Conservation (phyloP, 2,113 vertebrate genomes). For the Calypte anna region DNA sequence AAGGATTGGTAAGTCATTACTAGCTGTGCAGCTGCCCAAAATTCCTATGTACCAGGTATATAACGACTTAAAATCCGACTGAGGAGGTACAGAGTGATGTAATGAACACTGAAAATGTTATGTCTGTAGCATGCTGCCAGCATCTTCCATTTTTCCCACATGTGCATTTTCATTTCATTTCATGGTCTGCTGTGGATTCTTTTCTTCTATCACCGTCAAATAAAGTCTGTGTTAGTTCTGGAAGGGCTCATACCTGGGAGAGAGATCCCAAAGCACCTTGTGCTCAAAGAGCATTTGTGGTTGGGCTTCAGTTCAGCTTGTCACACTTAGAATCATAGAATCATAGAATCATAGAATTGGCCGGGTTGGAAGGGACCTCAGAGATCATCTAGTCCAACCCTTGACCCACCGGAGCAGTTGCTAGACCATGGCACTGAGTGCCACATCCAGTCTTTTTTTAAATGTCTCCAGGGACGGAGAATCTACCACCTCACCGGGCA, state of each 20-base stretch:
- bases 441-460: no score
- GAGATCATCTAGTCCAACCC: no score
- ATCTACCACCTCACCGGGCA: no score
- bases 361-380: no score
- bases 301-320: not conserved
- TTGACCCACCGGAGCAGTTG: no score
- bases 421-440: no score
- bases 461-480: no score
- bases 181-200: not conserved
- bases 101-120: not conserved
- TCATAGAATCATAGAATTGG: no score
- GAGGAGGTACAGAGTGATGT: not conserved
- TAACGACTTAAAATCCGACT: not conserved
- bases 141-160: conserved; percentile 4
- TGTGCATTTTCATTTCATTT: not conserved
- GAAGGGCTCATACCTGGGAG: not conserved
- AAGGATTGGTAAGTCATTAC: not conserved
- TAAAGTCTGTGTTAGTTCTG: not conserved
- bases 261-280: not conserved
- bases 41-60: not conserved
- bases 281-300: not conserved
- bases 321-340: no score
- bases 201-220: not conserved
- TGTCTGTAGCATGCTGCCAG: not conserved
- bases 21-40: not conserved